Conservation (phyloP, 2,113 vertebrate species). For the Lampris megalopsis region DNA sequence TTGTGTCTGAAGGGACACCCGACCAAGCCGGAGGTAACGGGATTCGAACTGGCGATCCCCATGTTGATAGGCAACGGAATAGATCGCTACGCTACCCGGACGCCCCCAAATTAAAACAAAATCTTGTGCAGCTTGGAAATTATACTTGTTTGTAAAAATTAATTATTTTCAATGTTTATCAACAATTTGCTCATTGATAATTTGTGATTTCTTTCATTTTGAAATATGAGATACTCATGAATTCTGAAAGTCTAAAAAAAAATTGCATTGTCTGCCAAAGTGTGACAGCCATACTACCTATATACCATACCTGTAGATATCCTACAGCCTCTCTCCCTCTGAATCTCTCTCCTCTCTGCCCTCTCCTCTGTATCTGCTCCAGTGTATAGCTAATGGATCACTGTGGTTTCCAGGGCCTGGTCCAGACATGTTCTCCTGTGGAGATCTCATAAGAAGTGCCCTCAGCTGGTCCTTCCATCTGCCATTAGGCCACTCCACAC, state of each 20-base stretch:
- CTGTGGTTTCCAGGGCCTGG: constrained; percentile 69
- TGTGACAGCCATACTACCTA: constrained; percentile 22
- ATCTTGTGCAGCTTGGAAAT: too few species aligned
- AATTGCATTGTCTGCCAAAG: constrained; percentile 34
- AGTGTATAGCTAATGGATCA: constrained; percentile 59
- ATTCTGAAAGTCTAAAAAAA: neutral
- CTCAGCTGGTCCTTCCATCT: constrained; percentile 73
- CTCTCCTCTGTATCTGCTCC: constrained; percentile 43
- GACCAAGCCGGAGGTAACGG: too few species aligned
- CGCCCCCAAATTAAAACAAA: too few species aligned
- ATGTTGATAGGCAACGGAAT: too few species aligned
- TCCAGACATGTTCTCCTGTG: constrained; percentile 77
- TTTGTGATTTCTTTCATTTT: neutral
- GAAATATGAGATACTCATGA: neutral
- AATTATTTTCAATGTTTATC: neutral
- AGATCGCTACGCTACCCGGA: too few species aligned
- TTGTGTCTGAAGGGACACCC: too few species aligned
- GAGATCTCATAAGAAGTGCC: constrained; percentile 78
- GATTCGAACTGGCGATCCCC: too few species aligned
- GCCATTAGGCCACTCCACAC: constrained; percentile 80
- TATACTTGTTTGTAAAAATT: neutral
- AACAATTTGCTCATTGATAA: neutral
- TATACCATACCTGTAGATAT: constrained; percentile 36
- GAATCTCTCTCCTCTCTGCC: constrained; percentile 2
- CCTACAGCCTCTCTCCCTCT: constrained; percentile 11